Evolutionary conservation across 2,113 vertebrate species (phyloP).

Genomic region (Shinisaurus crocodilurus): DNA sequence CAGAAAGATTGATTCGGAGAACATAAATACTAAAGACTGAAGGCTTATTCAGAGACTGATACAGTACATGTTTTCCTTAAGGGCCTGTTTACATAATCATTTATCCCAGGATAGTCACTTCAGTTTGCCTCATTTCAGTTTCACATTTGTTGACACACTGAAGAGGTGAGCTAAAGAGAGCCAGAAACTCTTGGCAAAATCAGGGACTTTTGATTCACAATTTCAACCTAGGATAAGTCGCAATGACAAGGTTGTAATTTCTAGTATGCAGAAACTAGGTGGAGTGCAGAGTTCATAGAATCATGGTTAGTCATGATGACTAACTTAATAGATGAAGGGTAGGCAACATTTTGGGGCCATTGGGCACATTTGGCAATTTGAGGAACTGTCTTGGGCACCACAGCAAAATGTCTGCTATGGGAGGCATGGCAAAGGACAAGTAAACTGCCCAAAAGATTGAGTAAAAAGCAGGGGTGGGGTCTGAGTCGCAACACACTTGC

Average conservation of each 20-base stretch:
- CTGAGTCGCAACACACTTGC: background rate
- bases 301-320: background rate
- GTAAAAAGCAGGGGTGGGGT: no score
- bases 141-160: background rate
- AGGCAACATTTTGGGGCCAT: no score
- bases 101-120: background rate
- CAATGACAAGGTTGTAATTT: background rate
- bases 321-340: background rate
- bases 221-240: background rate
- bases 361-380: no score
- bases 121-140: background rate
- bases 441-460: no score
- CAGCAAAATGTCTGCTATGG: no score
- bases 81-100: background rate
- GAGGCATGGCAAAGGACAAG: no score
- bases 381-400: no score
- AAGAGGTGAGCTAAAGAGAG: background rate
- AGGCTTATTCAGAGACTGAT: background rate
- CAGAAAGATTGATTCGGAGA: constrained; percentile 4
- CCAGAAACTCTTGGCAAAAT: background rate
- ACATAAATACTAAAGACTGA: constrained; percentile 11
- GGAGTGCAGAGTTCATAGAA: background rate
- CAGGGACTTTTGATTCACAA: background rate
- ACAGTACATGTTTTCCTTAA: background rate
- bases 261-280: background rate